Base-by-base conservation (phyloP, 1,140 invertebrate genomes). In the Heterodera carotae region DNA sequence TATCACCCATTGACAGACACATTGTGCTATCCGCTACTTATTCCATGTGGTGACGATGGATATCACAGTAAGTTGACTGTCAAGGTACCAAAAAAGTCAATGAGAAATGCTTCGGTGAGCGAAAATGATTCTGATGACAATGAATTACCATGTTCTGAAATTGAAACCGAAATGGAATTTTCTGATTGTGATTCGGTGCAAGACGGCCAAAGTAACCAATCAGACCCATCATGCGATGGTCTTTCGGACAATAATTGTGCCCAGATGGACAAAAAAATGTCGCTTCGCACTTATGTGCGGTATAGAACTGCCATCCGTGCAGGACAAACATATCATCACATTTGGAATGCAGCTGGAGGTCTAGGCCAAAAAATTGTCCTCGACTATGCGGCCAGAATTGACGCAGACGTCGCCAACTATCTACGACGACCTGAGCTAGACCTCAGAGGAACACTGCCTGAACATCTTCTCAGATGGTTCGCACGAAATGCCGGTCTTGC, bases 1-100 rank as follows among this genome's bases (percentile, higher is more conserved):
- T 25, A 71, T 10, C 36, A 71, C 22, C 69, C 69, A 0, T 18
- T 48, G 18, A 71, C 69, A 0, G 69, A 71, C 33, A 71, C 69
- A 0, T 6, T 71, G 1, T 71, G 36, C 33, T 71, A 71, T 53
- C 69, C 69, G 1, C 10, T 71, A 2, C 6, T 71, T 10, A 56
- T 71, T n/a, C 69, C 69, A 6, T 29, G 1, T 8, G 69, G 69
- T 1, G 69, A 71, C 2, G 69, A 71, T 25, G 69, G 69, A 7
- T 71, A 31, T 7, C 69, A 71, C 31, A 71, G 25, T 6, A 39
- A 71, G 18, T n/a, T 48, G 1, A 48, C 36, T 0, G 29, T 71
- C 7, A 48, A 53, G 6, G 3, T 5, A 22, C 1, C 48, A 22
- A 53, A 18, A 53, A 12, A 53, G 22, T 18, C 12, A 18, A 10